Base-by-base conservation (phyloP, 2,113 vertebrate genomes). In the Bos indicus region DNA sequence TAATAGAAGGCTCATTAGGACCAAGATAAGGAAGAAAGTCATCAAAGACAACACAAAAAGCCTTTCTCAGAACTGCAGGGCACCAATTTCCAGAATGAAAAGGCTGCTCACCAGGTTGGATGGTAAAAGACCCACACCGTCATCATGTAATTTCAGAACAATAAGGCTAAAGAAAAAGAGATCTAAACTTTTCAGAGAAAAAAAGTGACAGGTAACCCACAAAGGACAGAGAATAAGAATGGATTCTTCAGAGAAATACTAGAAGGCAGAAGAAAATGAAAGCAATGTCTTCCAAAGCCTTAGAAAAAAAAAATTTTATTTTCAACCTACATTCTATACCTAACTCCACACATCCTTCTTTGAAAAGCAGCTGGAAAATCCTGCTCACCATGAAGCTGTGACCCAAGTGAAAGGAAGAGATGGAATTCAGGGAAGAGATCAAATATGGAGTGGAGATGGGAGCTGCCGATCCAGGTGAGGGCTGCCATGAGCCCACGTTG, bases 401-500 rank as follows among this genome's bases (percentile, higher is more conserved):
- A 71, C 26, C 8, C 21, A 25, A 52, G 4, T 12, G 33, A 81
- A 80, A 46, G 54, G 46, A 89, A 80, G 28, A 43, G 4, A 52
- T 2, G n/a, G 93, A 23, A 36, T 43, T 36, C 81, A 33, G 43
- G 86, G 74, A 33, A 46, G 52, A 82, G 17, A 48, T 33, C 48
- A n/a, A 64, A 46, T 28, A 78, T 6, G 10, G 56, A 9, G 19
- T 57, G 64, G 17, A 81, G 67, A 36, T 30, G 62, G 51, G 56
- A 30, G 23, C 40, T 74, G n/a, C 36, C 40, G n/a, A 43, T 33
- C 17, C 46, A 48, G 88, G 64, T 48, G 57, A 91, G 46, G 4
- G 17, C 15, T 83, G 54, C 56, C 4, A 2, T 0, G 6, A n/a
- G 28, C 8, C 60, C 7, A 28, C 2, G 16, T 0, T 59, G 4